These are phyloP conservation scores for Harpalus rufipes DNA, from an alignment of 2,888 invertebrate genomes.

Conservation along the genomic window DNA sequence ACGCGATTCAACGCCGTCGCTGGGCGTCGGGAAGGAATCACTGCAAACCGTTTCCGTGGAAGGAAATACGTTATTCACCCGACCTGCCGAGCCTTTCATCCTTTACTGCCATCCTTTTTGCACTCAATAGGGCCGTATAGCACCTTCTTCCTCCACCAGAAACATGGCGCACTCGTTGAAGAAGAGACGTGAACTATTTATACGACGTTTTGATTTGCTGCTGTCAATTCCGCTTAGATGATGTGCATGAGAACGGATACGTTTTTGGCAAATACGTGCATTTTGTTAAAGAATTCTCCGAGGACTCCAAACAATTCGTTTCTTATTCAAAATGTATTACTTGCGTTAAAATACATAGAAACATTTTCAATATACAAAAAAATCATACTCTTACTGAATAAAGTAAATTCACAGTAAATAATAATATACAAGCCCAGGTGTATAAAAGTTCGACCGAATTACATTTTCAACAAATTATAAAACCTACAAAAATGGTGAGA, in stretches of 20 bases:
- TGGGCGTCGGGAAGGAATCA: slow-evolving; percentile 43
- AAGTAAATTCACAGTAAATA: too few relatives aligned
- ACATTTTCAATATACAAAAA: too few relatives aligned
- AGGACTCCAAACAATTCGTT: background rate
- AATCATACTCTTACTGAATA: too few relatives aligned
- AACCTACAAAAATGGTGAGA: too few relatives aligned
- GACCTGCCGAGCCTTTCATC: slow-evolving; percentile 48
- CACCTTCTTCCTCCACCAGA: background rate
- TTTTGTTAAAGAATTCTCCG: slow-evolving; percentile 4
- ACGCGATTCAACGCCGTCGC: slow-evolving; percentile 26
- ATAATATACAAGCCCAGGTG: too few relatives aligned
- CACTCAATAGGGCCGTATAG: background rate
- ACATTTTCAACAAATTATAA: too few relatives aligned
- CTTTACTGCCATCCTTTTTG: background rate
- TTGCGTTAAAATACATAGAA: too few relatives aligned
- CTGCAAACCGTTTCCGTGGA: slow-evolving; percentile 52
- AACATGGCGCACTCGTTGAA: slow-evolving; percentile 18
- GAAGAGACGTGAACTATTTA: slow-evolving; percentile 51
- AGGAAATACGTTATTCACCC: slow-evolving; percentile 56
- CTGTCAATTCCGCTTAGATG: slow-evolving; percentile 38
- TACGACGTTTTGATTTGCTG: slow-evolving; percentile 49
- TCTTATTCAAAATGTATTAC: too few relatives aligned
- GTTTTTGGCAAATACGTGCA: slow-evolving; percentile 42
- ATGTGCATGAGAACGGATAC: slow-evolving; percentile 42
- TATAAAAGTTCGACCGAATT: too few relatives aligned